These are phyloP conservation scores for Channa striata DNA, from an alignment of 2,797 vertebrate genomes.

Conservation along the genomic window DNA sequence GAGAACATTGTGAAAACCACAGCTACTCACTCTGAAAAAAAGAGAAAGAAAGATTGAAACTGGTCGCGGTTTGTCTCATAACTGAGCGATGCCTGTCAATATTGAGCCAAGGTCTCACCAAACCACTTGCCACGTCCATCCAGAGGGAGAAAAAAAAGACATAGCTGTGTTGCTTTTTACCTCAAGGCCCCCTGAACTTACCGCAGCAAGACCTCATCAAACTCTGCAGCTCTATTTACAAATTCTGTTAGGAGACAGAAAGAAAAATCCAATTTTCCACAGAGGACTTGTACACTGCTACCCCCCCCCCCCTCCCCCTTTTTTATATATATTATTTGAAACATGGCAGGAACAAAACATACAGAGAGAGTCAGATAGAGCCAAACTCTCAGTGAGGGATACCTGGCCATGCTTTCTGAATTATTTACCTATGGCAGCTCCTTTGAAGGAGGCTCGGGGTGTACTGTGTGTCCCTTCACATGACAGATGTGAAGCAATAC, in stretches of 20 bases:
- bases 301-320: no score
- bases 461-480: constrained; percentile 67
- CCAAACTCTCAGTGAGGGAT: constrained; percentile 65
- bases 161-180: constrained; percentile 60
- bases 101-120: constrained; percentile 39
- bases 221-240: constrained; percentile 72
- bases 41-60: constrained; percentile 31
- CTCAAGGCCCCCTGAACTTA: constrained; percentile 60
- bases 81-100: constrained; percentile 34
- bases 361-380: constrained; percentile 54
- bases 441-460: constrained; percentile 64
- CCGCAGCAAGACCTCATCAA: constrained; percentile 71
- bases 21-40: neutral
- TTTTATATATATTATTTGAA: constrained; percentile 69
- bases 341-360: constrained; percentile 66
- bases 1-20: neutral
- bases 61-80: constrained; percentile 37
- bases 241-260: constrained; percentile 64
- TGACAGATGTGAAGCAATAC: constrained; percentile 73
- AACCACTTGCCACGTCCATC: constrained; percentile 34
- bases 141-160: constrained; percentile 20
- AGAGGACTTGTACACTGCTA: constrained; percentile 51
- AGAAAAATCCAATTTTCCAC: constrained; percentile 69
- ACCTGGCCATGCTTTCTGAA: constrained; percentile 67
- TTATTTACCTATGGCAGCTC: constrained; percentile 73